Evolutionary conservation across 2,888 invertebrate species (phyloP).

Genomic region (Brachyptera risi): DNA sequence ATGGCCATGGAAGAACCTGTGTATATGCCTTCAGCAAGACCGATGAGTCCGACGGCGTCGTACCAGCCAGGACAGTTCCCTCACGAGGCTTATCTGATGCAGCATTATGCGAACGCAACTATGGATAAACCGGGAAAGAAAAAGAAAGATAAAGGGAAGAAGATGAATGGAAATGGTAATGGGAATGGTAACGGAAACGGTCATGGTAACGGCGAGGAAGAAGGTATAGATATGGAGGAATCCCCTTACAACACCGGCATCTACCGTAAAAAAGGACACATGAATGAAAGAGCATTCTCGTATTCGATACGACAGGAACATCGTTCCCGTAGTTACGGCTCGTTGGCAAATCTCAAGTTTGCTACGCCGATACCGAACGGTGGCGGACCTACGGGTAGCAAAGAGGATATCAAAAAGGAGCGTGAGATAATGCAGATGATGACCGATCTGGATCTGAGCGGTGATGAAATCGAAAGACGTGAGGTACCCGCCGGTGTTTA

Average conservation of each 20-base stretch:
- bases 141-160: slow-evolving; percentile 38
- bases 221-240: slow-evolving; percentile 40
- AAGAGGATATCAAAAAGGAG: slow-evolving; percentile 61
- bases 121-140: slow-evolving; percentile 45
- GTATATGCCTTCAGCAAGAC: slow-evolving; percentile 54
- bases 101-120: slow-evolving; percentile 48
- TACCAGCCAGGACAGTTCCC: slow-evolving; percentile 59
- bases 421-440: slow-evolving; percentile 90
- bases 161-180: slow-evolving; percentile 33
- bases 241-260: slow-evolving; percentile 76
- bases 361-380: slow-evolving; percentile 54
- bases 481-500: slow-evolving; percentile 55
- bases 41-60: slow-evolving; percentile 55
- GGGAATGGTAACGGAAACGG: slow-evolving; percentile 32
- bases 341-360: slow-evolving; percentile 85
- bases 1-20: slow-evolving; percentile 45
- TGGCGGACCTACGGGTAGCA: slow-evolving; percentile 39
- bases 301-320: slow-evolving; percentile 93
- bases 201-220: slow-evolving; percentile 38
- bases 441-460: slow-evolving; percentile 80
- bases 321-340: slow-evolving; percentile 87
- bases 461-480: slow-evolving; percentile 67
- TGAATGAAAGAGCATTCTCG: slow-evolving; percentile 89
- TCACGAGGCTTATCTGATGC: slow-evolving; percentile 55
- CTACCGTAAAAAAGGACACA: slow-evolving; percentile 84